Base-by-base conservation (phyloP, 2,113 vertebrate species). In the Elachura formosa region DNA sequence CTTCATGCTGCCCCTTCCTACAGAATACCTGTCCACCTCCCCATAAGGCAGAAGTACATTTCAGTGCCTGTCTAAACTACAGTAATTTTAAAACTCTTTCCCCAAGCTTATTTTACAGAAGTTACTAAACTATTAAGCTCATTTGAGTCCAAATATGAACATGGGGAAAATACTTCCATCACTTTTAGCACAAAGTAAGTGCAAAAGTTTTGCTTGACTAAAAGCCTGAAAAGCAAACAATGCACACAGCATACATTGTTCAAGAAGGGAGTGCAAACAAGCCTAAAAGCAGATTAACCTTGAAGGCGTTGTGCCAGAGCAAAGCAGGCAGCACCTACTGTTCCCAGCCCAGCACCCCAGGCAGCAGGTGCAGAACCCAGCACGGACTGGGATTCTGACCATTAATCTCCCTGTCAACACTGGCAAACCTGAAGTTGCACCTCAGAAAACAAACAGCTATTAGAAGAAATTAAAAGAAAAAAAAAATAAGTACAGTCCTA, bases 171-270 rank as follows among this genome's bases (percentile, higher is more conserved):
- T 23, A 91, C 31, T 72, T 61, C 52, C 90, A 73, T 45, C 0
- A 12, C 67, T 84, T 55, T 72, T 79, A 63, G 51, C 48, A 86
- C 51, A 46, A 93, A 18, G n/a, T 31, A 92, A 18, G 52, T 26
- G 68, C 14, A 66, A 29, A 89, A 87, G 76, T 82, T 84, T 71
- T 79, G 73, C 84, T 91, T 76, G 38, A 91, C 41, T 84, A 80
- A 79, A 91, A 92, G 58, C 78, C 77, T 77, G 78, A 82, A 94
- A 94, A 94, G 25, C 41, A 91, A 94, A 84, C 81, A 92, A 45
- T 36, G 20, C 54, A 79, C 80, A 89, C 49, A 76, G 81, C 34
- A 40, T 25, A 73, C 54, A 51, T 54, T 89, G 87, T 94, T 94
- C 66, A 79, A 87, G 77, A 75, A 87, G 52, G 23, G 66, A 91